Evolutionary conservation across 2,113 vertebrate species (phyloP).

Genomic region (Vulpes vulpes): DNA sequence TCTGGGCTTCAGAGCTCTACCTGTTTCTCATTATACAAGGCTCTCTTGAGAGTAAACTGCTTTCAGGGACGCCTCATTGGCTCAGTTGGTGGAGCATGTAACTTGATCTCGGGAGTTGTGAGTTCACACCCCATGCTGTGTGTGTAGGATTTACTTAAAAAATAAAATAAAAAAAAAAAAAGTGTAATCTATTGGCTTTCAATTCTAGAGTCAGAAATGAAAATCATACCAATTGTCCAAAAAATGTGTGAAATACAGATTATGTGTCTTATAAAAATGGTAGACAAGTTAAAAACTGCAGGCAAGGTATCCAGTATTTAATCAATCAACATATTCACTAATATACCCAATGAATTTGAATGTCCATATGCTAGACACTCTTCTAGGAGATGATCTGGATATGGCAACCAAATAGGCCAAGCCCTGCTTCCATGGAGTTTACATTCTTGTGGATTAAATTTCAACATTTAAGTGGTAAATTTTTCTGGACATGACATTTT

Average conservation of each 20-base stretch:
- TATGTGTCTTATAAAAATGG: neutral
- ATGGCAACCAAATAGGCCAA: neutral
- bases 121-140: neutral
- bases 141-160: neutral
- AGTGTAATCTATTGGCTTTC: neutral
- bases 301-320: neutral
- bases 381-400: neutral
- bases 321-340: neutral
- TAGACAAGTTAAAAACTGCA: neutral
- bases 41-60: neutral
- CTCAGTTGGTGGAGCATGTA: neutral
- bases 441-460: neutral
- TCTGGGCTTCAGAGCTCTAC: rapidly evolving
- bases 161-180: neutral
- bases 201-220: neutral
- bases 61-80: neutral
- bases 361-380: rapidly evolving
- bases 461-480: neutral
- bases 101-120: neutral
- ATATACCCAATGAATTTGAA: neutral
- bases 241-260: neutral
- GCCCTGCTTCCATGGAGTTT: neutral
- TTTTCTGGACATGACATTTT: neutral
- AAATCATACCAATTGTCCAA: neutral
- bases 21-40: neutral